Base-by-base conservation (phyloP, 23 tunicate species). In the Diplosoma virens region DNA sequence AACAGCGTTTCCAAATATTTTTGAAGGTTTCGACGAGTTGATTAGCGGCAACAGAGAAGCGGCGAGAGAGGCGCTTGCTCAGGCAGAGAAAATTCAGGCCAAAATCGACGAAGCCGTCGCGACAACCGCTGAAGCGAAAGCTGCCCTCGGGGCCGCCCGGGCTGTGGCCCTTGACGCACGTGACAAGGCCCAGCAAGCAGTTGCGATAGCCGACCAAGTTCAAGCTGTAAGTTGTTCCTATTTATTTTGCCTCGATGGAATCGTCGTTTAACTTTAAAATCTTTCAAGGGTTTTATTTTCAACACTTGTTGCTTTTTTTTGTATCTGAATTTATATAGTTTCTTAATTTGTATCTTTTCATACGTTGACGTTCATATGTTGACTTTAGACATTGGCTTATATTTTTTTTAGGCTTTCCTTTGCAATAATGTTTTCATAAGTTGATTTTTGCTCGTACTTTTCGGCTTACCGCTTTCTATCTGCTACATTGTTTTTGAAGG, bases 111-210 rank as follows among this genome's bases (percentile, higher is more conserved):
- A 34, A 11, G 97, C 97, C 17, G 85, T 74, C 33, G 53, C 45
- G 17, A 84, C 58, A 50, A 90, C 90, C 3, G 78, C 37, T 31
- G 65, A 65, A 30, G 81, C 90, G 0, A 66, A 46, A 59, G 53
- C 56, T 5, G 65, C 86, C 0, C 86, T 90, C 5, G 97, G 97
- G 32, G 35, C 81, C 2, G 87, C 97, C 3, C 79, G 90, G 14
- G 47, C 37, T 33, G 59, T 58, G 16, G 89, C 97, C 20, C 47
- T 21, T 29, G 86, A 79, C 29, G 97, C 97, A 16, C 73, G 76
- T 46, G 85, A 73, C 53, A 90, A 84, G 37, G 97, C 97, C 28
- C 75, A 73, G 48, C 89, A 90, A 27, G 86, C 97, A 27, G 68
- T 69, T 31, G 68, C 74, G 30, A 84, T 79, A 0, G 97, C 97